Evolutionary conservation across 2,888 invertebrate species (phyloP).

Genomic region (Habroteleia sp.): DNA sequence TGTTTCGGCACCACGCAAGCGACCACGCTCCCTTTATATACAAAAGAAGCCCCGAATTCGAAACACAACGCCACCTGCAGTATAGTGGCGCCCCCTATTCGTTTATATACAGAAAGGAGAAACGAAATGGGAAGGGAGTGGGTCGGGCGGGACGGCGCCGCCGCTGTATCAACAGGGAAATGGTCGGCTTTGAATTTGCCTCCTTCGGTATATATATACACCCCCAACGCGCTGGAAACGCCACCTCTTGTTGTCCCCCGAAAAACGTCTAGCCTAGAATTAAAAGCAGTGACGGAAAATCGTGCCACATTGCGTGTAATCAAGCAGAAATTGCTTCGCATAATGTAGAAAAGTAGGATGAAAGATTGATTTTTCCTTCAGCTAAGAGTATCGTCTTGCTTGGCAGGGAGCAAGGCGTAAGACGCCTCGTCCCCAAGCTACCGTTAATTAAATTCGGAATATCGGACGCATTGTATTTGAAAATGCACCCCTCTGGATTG

Average conservation of each 20-base stretch:
- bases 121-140: conserved; percentile 25
- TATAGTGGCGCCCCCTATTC: conserved; percentile 17
- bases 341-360: conserved; percentile 75
- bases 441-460: conserved; percentile 75
- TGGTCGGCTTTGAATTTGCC: conserved; percentile 28
- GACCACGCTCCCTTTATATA: conserved; percentile 29
- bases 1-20: conserved; percentile 33
- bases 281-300: conserved; percentile 74
- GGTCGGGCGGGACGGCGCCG: conserved; percentile 21
- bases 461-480: conserved; percentile 76
- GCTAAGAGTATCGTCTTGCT: conserved; percentile 32
- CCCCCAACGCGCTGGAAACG: conserved; percentile 76
- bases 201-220: conserved; percentile 70
- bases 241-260: conserved; percentile 67
- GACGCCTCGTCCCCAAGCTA: conserved; percentile 60
- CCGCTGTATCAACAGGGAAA: conserved; percentile 68
- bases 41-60: conserved; percentile 39
- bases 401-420: conserved; percentile 1
- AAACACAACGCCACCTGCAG: conserved; percentile 12
- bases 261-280: conserved; percentile 73
- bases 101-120: conserved; percentile 45
- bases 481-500: conserved; percentile 74
- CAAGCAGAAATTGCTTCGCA: conserved; percentile 69
- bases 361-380: conserved; percentile 66
- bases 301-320: conserved; percentile 71